Base-by-base conservation (phyloP, 1,140 invertebrate genomes). In the Steinernema khuongi region DNA sequence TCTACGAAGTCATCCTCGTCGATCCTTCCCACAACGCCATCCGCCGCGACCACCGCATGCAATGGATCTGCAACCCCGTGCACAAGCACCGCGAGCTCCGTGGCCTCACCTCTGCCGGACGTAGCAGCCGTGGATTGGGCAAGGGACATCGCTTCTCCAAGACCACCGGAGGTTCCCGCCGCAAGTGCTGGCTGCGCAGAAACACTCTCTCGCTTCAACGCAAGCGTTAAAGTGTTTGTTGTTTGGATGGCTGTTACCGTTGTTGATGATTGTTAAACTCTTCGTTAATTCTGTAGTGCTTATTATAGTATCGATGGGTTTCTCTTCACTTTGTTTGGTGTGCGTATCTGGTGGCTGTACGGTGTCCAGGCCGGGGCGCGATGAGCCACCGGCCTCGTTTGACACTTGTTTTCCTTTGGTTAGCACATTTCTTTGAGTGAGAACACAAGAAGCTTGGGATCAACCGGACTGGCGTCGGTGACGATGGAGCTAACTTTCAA, bases 31-130 rank as follows among this genome's bases (percentile, higher is more conserved):
- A 79, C 19, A 76, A 17, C 75, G 92, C 93, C 26, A 94, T 99
- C 83, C 91, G 95, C 73, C 90, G 92, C 80, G 94, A 99, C 87
- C 90, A 96, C 33, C 94, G 97, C 86, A 90, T 93, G 81, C 96
- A 99, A 88, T 99, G 97, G 97, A 92, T 99, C 50, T 95, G 94
- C 83, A 92, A 95, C 70, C 89, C 96, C 30, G 94, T 97, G 1
- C 94, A 97, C 86, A 99, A 99, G 87, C 97, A 99, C 86, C 91
- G 97, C 84, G 97, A 99, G 88, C 89, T 97, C 81, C 92, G 96
- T 85, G 97, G 97, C 72, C 91, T 97, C 78, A 99, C 97, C 0
- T 96, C 95, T 0, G 93, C 94, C 67, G 94, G 94, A 22, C 91
- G 91, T 81, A 97, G 94, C 81, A 97, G 95, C 0, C 90, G 97